Percentiles rank a stretch among this genome's conserved stretches.
Conservation (phyloP, 2,113 vertebrate genomes). For the Caracal caracal region DNA sequence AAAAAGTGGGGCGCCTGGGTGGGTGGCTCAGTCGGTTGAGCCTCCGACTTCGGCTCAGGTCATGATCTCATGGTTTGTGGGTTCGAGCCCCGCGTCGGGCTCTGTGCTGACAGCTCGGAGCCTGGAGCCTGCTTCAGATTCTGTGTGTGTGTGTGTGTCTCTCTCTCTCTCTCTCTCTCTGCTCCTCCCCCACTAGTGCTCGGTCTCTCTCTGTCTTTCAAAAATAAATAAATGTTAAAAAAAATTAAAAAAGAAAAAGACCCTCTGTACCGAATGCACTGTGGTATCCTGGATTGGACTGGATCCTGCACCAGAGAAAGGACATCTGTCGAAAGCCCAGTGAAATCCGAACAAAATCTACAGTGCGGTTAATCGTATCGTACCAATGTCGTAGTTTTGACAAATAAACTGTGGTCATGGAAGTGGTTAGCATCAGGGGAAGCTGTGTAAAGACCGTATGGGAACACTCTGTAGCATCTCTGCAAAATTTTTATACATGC, state of each 20-base stretch:
- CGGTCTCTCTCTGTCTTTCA: neutral
- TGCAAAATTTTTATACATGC: neutral
- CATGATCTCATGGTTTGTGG: rapidly evolving
- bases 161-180: neutral
- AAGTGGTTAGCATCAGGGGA: rapidly evolving
- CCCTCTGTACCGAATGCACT: neutral
- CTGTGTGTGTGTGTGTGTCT: too few species aligned
- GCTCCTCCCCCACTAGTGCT: too few species aligned
- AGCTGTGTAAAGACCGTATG: neutral
- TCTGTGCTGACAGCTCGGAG: neutral
- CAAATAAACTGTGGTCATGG: neutral
- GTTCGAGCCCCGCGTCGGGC: rapidly evolving
- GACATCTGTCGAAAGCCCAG: neutral
- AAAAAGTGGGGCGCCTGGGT: neutral
- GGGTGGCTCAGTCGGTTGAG: neutral
- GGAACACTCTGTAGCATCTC: neutral
- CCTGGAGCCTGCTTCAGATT: neutral
- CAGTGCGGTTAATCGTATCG: rapidly evolving
- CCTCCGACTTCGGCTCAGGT: neutral
- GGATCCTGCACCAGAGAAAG: neutral
- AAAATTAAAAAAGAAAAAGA: neutral
- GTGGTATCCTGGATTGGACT: neutral
- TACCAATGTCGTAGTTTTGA: neutral
- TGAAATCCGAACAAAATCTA: neutral
- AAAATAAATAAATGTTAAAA: neutral